A percentile compares a stretch with the other conserved stretches of the same genome.
Evolutionary conservation across 2,113 vertebrate genomes (phyloP).

Genomic region (Cyprinodon tularosa): DNA sequence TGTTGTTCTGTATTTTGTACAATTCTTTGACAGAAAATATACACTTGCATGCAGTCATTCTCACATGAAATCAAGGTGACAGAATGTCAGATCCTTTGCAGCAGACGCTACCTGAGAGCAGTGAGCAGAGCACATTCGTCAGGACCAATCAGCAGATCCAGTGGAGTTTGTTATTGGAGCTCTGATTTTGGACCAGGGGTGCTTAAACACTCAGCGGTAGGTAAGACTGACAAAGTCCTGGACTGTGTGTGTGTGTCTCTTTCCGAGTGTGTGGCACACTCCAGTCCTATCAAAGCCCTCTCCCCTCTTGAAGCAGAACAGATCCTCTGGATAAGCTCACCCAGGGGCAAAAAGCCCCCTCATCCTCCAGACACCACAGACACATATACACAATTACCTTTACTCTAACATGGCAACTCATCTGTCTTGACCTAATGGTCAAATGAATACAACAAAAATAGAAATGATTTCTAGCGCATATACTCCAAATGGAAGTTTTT

Average conservation of each 20-base stretch:
- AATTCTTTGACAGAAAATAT: slow-evolving; percentile 1
- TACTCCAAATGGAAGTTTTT: slow-evolving; percentile 27
- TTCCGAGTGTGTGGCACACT: slow-evolving; percentile 64
- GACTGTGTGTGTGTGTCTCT: slow-evolving; percentile 50
- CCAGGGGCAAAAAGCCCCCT: slow-evolving; percentile 61
- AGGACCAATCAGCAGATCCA: slow-evolving; percentile 68
- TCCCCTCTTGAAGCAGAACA: slow-evolving; percentile 71
- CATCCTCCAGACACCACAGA: slow-evolving; percentile 9
- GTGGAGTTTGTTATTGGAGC: slow-evolving; percentile 72
- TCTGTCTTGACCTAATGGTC: slow-evolving; percentile 43
- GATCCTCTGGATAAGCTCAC: slow-evolving; percentile 80
- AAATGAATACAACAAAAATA: slow-evolving; percentile 55
- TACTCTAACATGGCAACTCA: slow-evolving; percentile 48
- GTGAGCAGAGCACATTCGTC: slow-evolving; percentile 59
- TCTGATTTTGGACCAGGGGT: slow-evolving; percentile 67
- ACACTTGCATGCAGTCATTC: slow-evolving; percentile 22
- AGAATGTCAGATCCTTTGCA: slow-evolving; percentile 20
- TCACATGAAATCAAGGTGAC: slow-evolving; percentile 39
- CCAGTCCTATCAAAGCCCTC: slow-evolving; percentile 63
- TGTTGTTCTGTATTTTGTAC: neutral
- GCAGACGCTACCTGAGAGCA: slow-evolving; percentile 42
- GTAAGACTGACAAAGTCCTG: slow-evolving; percentile 65
- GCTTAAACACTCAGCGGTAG: slow-evolving; percentile 72
- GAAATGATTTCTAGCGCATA: slow-evolving; percentile 43
- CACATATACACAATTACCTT: slow-evolving; percentile 41